Evolutionary conservation across 2,797 vertebrate genomes (phyloP).

Genomic region (Schizothorax lantsangensis): DNA sequence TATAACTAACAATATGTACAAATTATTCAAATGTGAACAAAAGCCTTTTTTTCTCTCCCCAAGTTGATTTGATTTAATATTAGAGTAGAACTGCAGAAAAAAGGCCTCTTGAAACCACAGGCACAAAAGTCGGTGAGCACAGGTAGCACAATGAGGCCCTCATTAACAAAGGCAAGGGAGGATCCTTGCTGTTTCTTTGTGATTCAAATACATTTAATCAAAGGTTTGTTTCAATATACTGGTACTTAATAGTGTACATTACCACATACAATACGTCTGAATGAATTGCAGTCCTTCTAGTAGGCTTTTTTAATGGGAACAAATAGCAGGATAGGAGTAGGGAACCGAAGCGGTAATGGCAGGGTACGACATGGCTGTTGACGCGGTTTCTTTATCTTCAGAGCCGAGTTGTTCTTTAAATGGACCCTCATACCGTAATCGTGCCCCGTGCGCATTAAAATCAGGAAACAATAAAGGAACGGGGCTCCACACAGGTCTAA

Average conservation of each 20-base stretch:
- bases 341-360: conserved; percentile 76
- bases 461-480: conserved; percentile 53
- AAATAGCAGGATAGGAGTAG: conserved; percentile 77
- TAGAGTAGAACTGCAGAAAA: conserved; percentile 66
- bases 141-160: conserved; percentile 78
- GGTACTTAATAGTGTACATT: conserved; percentile 85
- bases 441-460: conserved; percentile 53
- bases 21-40: conserved; percentile 54
- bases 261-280: conserved; percentile 77
- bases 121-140: conserved; percentile 78
- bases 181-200: conserved; percentile 84
- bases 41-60: conserved; percentile 53
- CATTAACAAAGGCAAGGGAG: conserved; percentile 78
- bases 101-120: conserved; percentile 73
- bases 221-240: conserved; percentile 84
- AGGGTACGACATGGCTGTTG: conserved; percentile 76
- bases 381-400: conserved; percentile 74
- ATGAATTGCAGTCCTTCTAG: conserved; percentile 78
- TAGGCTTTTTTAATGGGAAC: conserved; percentile 66
- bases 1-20: conserved; percentile 51
- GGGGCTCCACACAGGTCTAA: conserved; percentile 28
- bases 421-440: conserved; percentile 72
- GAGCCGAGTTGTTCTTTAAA: conserved; percentile 65
- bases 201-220: conserved; percentile 87
- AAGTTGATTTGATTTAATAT: conserved; percentile 76